Evolutionary conservation across 30 jellyfish, hydroid and myxozoan genomes (phyloP), one percentile per base, ranked within the genome.

Genomic region (Hydra vulgaris): DNA sequence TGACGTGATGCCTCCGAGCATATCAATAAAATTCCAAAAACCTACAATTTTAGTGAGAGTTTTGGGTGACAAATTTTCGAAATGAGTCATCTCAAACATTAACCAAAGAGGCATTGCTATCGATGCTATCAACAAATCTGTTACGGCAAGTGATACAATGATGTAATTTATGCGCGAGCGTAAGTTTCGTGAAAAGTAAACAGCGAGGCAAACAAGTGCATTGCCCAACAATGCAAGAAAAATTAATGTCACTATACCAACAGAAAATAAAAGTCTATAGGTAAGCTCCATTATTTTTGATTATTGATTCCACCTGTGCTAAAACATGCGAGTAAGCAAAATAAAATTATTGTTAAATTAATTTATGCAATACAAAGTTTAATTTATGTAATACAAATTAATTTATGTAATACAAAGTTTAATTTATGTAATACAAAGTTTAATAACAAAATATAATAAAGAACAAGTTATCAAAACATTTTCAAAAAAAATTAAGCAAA

Each of bases 91-190:
- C 66, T 86, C 96, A 56, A 74, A 87, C 19, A 85, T 79, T 81
- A 91, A 54, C 95, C 95, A 91, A 1, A 91, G 23, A 0, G 98
- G 98, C 98, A 91, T 91, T 23, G 98, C 87, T 66, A 86, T 53
- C 22, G 86, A 53, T 53, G 93, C 98, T 23, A 91, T 86, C 20
- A 91, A 85, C 66, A 91, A 61, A 26, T 91, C 98, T 1, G 95
- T 79, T 0, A 91, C 52, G 4, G 98, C 98, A 74, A 91, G 74
- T 23, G 98, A 91, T 15, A 86, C 89, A 25, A 91, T 88, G 53
- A 91, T 81, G 78, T 86, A 86, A 78, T 91, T 91, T 17, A 85
- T 89, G 68, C 76, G 87, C 1, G 95, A 70, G 67, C 93, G 90
- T 53, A 91, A 73, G 68, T 82, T 74, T 26, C 95, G 77, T 61